A percentile compares a stretch with the other conserved stretches of the same genome.
phyloP scores from a whole-genome alignment of 2,797 vertebrate genomes.

The Pseudomugil tenellus region DNA sequence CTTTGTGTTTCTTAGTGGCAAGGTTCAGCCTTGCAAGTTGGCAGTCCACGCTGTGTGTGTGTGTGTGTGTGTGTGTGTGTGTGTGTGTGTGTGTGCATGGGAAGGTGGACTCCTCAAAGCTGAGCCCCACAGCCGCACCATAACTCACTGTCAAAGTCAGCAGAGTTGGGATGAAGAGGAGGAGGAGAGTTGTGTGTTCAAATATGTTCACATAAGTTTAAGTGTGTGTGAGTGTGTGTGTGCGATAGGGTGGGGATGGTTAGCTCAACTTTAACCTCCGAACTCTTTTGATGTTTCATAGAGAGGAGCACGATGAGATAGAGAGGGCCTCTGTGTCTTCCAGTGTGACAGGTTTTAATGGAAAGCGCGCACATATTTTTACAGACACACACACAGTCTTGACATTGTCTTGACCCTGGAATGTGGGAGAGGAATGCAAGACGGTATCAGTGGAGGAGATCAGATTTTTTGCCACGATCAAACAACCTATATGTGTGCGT shows the following conservation, averaged over 20 bases:
- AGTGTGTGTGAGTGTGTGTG: slow-evolving; percentile 37
- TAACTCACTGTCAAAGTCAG: slow-evolving; percentile 76
- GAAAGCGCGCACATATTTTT: slow-evolving; percentile 39
- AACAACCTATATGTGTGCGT: slow-evolving; percentile 59
- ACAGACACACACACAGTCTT: slow-evolving; percentile 35
- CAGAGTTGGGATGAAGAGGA: slow-evolving; percentile 38
- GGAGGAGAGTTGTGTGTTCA: slow-evolving; percentile 28
- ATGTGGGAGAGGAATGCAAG: slow-evolving; percentile 77
- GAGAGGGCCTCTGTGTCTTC: slow-evolving; percentile 64
- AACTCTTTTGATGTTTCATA: slow-evolving; percentile 80
- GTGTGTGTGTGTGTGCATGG: slow-evolving; percentile 41
- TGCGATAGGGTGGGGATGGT: slow-evolving; percentile 42
- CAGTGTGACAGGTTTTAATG: slow-evolving; percentile 68
- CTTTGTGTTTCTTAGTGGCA: slow-evolving; percentile 67
- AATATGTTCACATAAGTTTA: slow-evolving; percentile 29
- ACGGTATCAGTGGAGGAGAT: slow-evolving; percentile 77
- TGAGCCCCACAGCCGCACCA: slow-evolving; percentile 60
- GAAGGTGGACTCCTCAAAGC: slow-evolving; percentile 73
- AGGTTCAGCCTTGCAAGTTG: slow-evolving; percentile 40
- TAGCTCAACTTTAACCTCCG: slow-evolving; percentile 76
- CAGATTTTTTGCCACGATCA: slow-evolving; percentile 77
- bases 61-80: slow-evolving; percentile 42
- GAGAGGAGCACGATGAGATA: slow-evolving; percentile 65
- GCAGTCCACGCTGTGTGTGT: slow-evolving; percentile 36
- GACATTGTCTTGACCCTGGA: slow-evolving; percentile 79